Evolutionary conservation across 2,797 vertebrate genomes (phyloP), one percentile per base, ranked within the genome.

Genomic region (Falco columbarius): DNA sequence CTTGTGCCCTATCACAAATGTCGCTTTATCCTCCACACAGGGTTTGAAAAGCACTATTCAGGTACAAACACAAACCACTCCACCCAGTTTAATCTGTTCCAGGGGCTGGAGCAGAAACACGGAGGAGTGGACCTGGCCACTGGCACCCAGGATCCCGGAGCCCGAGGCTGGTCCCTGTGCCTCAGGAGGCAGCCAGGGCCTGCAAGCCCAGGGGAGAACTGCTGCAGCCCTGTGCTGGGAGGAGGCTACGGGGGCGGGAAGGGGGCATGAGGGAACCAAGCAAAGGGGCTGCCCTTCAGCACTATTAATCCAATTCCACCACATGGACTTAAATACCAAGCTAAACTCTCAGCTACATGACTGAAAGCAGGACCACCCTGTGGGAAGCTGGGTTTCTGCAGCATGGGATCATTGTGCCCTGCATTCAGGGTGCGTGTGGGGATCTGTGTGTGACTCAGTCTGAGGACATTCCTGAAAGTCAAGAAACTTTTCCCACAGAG

Each of bases 261-360:
- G 4, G 3, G 24, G 26, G 11, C 4, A 20, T 7, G 20, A 68
- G 5, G 23, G 49, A 58, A 61, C 0, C 0, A 4, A 63, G 56
- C 9, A 46, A 71, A 84, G 70, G 34, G 30, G 29, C 34, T 79
- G 7, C 6, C 10, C 19, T 77, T 75, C 51, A 80, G 54, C 6
- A 12, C 1, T 0, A 27, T 86, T 58, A 74, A 61, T 75, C 46
- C 38, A 62, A 23, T 77, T 75, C 24, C 12, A 59, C 18, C 29
- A 7, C 2, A 0, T 51, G 36, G 46, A 32, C 1, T 46, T 56
- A 26, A 75, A 79, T 30, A 72, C 6, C n/a, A 24, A 89, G 38
- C 24, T 65, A 67, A 63, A 2, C 19, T 77, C n/a, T 40, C 30
- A 63, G 52, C 24, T 34, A 36, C 1, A 8, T 19, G 10, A 42